Evolutionary conservation across 1,140 invertebrate species (phyloP), one percentile per base, ranked within the genome.

Genomic region (Zaprionus gabonicus): DNA sequence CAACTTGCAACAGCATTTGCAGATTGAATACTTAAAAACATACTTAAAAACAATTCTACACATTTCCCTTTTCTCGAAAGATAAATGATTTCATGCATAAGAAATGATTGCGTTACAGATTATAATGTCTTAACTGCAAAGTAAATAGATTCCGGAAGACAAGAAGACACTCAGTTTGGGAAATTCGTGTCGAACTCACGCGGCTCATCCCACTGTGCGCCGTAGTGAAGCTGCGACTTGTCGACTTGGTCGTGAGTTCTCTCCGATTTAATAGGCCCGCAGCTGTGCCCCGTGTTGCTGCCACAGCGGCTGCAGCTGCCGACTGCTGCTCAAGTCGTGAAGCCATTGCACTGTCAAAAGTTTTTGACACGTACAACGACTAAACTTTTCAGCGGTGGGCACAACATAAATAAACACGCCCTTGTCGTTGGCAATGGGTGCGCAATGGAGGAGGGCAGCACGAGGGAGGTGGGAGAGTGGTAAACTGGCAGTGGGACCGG

Each of bases 331-430:
- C 55, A 66, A 82, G 77, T 60, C 62, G 69, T 53, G 65, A 70
- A 82, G 80, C 64, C 73, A 77, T 77, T 82, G 77, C 77, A 82
- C 70, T 80, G 77, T 82, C 77, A 80, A 82, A 82, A 82, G 60
- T 82, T 82, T 81, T 82, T 82, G 80, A 82, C 77, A 82, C 80
- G 80, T 82, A 80, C 80, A 76, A 70, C 73, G 77, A 80, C 80
- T 73, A 80, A 82, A 80, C 64, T 80, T 82, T 82, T 82, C 63
- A 82, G 80, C 77, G 78, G 73, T 81, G 73, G 80, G 67, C 80
- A 70, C 68, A 71, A 77, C 77, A 80, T 73, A 82, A 80, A 82
- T 82, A 82, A 82, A 82, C 80, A 82, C 80, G 78, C 75, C 75
- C 80, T 27, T 65, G 75, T 78, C 23, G 23, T n/a, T 25, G 41